Evolutionary conservation across 1,140 invertebrate species (phyloP).

Genomic region (Trypoxylus dichotomus): DNA sequence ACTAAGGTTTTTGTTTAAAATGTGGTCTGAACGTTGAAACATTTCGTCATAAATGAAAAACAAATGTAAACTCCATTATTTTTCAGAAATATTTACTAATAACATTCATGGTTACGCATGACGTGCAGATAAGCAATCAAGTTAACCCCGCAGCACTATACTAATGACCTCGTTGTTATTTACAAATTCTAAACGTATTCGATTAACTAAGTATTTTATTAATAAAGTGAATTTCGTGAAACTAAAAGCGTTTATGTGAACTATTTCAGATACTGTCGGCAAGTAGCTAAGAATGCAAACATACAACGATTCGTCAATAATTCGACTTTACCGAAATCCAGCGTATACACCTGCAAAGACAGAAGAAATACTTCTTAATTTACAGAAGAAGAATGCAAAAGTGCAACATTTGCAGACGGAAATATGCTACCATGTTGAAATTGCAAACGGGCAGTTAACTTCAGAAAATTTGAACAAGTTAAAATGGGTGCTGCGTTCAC

Average conservation of each 20-base stretch:
- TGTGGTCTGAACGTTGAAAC: no score
- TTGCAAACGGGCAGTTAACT: constrained; percentile 56
- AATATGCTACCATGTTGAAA: constrained; percentile 78
- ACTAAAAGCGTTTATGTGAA: not conserved
- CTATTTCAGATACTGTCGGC: not conserved
- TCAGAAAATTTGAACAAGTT: constrained; percentile 61
- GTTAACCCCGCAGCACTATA: not conserved
- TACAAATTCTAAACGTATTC: not conserved
- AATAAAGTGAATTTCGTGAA: not conserved
- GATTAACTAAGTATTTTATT: not conserved
- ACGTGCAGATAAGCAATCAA: not conserved
- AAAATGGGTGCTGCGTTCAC: constrained; percentile 71
- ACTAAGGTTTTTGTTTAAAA: no score
- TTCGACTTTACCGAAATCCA: constrained; percentile 47
- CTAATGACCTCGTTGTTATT: constrained; percentile 3
- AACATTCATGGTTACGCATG: not conserved
- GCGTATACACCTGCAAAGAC: constrained; percentile 47
- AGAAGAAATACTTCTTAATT: constrained; percentile 44
- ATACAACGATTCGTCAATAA: constrained; percentile 35
- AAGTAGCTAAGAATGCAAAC: not conserved
- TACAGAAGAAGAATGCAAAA: constrained; percentile 39
- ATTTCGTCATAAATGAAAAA: no score
- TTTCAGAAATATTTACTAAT: not conserved
- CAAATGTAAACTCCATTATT: not conserved
- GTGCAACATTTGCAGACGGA: constrained; percentile 64